These are phyloP conservation scores for Eudyptes chrysolophus DNA, from an alignment of 2,113 vertebrate genomes.

Conservation along the genomic window DNA sequence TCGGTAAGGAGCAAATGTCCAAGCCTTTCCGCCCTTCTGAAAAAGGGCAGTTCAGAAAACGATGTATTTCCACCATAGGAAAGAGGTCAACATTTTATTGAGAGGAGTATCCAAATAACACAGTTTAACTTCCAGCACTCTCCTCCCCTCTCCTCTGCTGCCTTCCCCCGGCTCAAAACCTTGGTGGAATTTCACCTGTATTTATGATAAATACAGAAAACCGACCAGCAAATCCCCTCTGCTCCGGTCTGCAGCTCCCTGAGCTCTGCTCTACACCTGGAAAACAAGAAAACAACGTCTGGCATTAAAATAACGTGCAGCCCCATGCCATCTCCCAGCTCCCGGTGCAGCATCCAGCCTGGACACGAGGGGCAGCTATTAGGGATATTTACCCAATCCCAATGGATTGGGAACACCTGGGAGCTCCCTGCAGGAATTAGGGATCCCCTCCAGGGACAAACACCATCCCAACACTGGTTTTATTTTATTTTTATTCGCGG, in stretches of 20 bases:
- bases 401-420: fast-evolving
- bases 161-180: neutral
- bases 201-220: neutral
- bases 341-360: fast-evolving
- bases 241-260: neutral
- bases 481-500: fast-evolving
- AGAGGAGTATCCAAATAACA: neutral
- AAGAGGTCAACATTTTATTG: neutral
- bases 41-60: neutral
- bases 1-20: neutral
- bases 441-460: neutral
- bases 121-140: neutral
- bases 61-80: neutral
- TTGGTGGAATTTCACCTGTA: neutral
- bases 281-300: neutral
- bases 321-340: neutral
- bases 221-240: neutral
- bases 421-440: neutral
- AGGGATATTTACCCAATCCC: neutral
- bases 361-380: fast-evolving
- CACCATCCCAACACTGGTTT: fast-evolving
- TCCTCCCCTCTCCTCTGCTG: neutral
- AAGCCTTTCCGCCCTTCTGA: neutral
- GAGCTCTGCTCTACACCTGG: neutral
- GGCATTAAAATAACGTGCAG: fast-evolving